Evolutionary conservation across 1,140 invertebrate genomes (phyloP).

Genomic region (Scaptomyza hsui): DNA sequence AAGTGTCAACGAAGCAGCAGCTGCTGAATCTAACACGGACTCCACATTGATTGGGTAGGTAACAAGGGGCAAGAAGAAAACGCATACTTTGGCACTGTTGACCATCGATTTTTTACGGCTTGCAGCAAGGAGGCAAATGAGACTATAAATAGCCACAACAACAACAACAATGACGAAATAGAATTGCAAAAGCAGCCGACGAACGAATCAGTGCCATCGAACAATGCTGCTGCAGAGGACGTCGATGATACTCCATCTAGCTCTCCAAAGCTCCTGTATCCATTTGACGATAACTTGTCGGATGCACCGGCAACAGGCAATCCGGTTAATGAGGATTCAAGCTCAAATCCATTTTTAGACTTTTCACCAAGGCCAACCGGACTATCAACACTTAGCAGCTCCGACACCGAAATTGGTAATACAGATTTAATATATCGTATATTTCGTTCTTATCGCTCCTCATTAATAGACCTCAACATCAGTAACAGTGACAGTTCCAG

Average conservation of each 20-base stretch:
- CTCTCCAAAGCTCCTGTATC: neutral
- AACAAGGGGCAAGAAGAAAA: neutral
- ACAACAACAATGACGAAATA: constrained; percentile 8
- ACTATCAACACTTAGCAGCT: too few species aligned
- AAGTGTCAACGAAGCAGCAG: constrained; percentile 1
- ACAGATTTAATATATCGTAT: too few species aligned
- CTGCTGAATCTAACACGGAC: constrained; percentile 5
- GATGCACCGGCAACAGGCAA: too few species aligned
- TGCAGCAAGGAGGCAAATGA: constrained; percentile 15
- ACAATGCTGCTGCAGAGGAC: neutral
- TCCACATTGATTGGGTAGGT: constrained; percentile 16
- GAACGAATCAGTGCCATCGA: neutral
- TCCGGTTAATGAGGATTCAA: neutral
- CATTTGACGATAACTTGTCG: neutral
- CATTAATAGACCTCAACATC: neutral
- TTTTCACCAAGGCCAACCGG: too few species aligned
- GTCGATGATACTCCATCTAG: neutral
- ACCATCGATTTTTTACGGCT: constrained; percentile 33
- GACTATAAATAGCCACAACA: constrained; percentile 19
- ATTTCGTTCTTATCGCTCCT: constrained; percentile 41
- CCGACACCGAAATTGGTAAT: neutral
- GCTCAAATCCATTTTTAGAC: neutral
- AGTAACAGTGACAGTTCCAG: constrained; percentile 2
- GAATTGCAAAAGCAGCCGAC: neutral
- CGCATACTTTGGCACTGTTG: neutral